These are phyloP conservation scores for Noctua fimbriata DNA, from an alignment of 2,888 invertebrate genomes.

Conservation along the genomic window DNA sequence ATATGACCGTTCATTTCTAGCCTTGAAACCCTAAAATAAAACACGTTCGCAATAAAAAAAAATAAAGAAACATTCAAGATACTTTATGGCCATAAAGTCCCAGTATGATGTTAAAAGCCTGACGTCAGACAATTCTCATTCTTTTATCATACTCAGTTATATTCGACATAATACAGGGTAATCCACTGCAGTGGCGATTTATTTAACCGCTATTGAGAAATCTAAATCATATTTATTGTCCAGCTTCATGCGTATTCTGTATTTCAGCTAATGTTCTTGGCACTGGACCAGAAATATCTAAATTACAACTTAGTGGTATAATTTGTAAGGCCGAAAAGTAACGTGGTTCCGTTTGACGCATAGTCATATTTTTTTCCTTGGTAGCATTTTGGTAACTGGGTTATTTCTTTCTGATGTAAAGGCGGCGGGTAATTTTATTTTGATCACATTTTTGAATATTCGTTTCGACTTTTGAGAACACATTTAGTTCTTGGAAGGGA, in stretches of 20 bases:
- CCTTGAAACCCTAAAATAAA: constrained; percentile 19
- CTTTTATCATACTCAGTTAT: constrained; percentile 41
- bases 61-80: constrained; percentile 25
- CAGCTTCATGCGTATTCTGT: constrained; percentile 60
- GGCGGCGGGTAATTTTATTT: constrained; percentile 36
- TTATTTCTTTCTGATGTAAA: constrained; percentile 32
- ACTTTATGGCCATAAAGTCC: constrained; percentile 31
- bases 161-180: constrained; percentile 47
- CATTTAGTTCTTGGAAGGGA: neutral
- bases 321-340: constrained; percentile 60
- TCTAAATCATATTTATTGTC: constrained; percentile 68
- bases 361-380: constrained; percentile 42
- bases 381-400: neutral
- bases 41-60: constrained; percentile 40
- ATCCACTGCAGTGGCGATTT: constrained; percentile 60
- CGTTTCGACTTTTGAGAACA: neutral
- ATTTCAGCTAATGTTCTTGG: constrained; percentile 66
- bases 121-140: constrained; percentile 50
- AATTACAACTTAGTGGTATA: constrained; percentile 65
- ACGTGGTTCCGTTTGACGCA: constrained; percentile 57
- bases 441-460: constrained; percentile 26
- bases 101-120: constrained; percentile 37
- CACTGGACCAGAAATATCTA: constrained; percentile 65
- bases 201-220: constrained; percentile 59
- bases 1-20: neutral